phyloP scores from a whole-genome alignment of 2,888 invertebrate genomes.

The Xylota segnis region DNA sequence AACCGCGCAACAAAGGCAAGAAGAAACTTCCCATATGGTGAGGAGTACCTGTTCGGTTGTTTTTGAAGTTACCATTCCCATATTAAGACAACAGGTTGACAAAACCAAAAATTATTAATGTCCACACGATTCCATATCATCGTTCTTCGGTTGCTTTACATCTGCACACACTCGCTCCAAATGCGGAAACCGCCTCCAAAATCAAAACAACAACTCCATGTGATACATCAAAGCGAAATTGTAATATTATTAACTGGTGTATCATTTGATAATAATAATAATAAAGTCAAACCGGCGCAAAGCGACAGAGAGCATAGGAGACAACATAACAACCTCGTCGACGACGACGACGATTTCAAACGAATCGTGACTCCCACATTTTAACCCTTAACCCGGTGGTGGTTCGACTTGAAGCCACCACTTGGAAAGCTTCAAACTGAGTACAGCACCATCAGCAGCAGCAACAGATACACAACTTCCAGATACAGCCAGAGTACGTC shows the following conservation, averaged over 20 bases:
- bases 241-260: constrained; percentile 70
- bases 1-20: too few species aligned
- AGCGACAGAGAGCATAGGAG: constrained; percentile 80
- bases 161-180: constrained; percentile 55
- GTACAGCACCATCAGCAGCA: constrained; percentile 45
- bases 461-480: constrained; percentile 41
- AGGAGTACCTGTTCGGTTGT: constrained; percentile 60
- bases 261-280: constrained; percentile 72
- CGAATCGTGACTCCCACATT: constrained; percentile 84
- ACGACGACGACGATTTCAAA: constrained; percentile 77
- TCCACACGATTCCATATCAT: constrained; percentile 50
- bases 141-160: constrained; percentile 24
- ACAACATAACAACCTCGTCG: constrained; percentile 75
- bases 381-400: constrained; percentile 84
- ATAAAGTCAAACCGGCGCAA: constrained; percentile 77
- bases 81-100: constrained; percentile 74
- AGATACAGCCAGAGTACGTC: constrained; percentile 42
- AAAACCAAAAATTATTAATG: constrained; percentile 60
- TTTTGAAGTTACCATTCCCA: constrained; percentile 66
- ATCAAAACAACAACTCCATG: constrained; percentile 42
- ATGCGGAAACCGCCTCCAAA: constrained; percentile 70
- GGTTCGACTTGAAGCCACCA: constrained; percentile 46
- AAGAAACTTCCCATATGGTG: neutral
- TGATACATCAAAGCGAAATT: constrained; percentile 66
- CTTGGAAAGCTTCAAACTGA: constrained; percentile 53